Conservation (phyloP, 2,888 invertebrate species). For the Enchytraeus crypticus region DNA sequence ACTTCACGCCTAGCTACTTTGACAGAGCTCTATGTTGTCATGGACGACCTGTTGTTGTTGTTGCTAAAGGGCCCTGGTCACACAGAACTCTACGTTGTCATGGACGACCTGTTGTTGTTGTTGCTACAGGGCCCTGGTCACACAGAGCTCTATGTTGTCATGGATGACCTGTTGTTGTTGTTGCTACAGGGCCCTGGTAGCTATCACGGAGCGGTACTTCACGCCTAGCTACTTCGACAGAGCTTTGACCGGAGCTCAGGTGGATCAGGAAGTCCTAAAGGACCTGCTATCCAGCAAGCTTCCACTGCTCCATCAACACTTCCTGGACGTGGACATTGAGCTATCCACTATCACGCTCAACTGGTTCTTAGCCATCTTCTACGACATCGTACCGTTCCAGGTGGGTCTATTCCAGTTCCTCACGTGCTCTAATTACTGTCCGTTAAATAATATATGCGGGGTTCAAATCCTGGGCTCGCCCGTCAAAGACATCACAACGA, state of each 20-base stretch:
- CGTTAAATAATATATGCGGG: no score
- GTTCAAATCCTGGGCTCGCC: no score
- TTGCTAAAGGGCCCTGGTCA: no score
- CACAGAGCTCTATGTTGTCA: no score
- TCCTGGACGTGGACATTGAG: slow-evolving; percentile 52
- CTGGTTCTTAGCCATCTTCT: slow-evolving; percentile 54
- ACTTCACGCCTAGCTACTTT: slow-evolving; percentile 52
- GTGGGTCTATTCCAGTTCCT: slow-evolving; percentile 32
- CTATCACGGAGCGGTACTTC: slow-evolving; percentile 53
- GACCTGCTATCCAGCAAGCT: slow-evolving; percentile 51
- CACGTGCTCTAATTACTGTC: no score
- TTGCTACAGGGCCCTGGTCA: no score
- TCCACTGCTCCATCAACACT: slow-evolving; percentile 49
- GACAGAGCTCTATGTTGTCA: slow-evolving; percentile 51
- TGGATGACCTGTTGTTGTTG: no score
- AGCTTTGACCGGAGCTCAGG: slow-evolving; percentile 52
- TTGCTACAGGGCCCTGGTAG: slow-evolving; percentile 50
- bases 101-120: no score
- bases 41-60: no score
- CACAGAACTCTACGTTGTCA: no score
- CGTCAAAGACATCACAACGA: no score
- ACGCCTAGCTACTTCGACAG: slow-evolving; percentile 52
- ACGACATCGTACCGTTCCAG: slow-evolving; percentile 53
- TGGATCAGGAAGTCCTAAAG: slow-evolving; percentile 52
- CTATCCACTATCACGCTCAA: slow-evolving; percentile 53